Evolutionary conservation across 2,113 vertebrate genomes (phyloP).

Genomic region (Callipepla californica): DNA sequence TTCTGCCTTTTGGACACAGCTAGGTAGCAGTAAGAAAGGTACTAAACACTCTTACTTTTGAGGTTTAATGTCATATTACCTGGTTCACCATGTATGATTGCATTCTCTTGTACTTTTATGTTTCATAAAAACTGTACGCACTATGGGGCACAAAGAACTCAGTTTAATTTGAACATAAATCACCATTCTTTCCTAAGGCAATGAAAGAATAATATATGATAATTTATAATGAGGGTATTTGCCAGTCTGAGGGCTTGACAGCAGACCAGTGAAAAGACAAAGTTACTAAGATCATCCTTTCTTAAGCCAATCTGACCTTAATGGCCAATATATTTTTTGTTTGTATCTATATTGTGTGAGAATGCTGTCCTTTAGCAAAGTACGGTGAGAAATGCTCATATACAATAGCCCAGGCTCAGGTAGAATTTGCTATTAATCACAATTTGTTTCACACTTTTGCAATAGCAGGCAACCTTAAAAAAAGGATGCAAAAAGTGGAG

Average conservation of each 20-base stretch:
- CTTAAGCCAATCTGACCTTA: not conserved
- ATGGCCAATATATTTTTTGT: not conserved
- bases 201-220: not conserved
- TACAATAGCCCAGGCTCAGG: too few species aligned
- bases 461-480: too few species aligned
- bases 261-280: not conserved
- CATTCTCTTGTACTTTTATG: not conserved
- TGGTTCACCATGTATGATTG: not conserved
- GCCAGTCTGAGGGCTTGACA: slow-evolving; percentile 3
- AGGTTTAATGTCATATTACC: not conserved
- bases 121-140: slow-evolving; percentile 32
- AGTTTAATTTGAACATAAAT: slow-evolving; percentile 25
- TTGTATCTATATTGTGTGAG: not conserved
- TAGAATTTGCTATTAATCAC: too few species aligned
- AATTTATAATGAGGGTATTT: slow-evolving; percentile 20
- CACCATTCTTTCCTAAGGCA: not conserved
- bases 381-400: too few species aligned
- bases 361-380: not conserved
- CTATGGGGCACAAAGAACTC: not conserved
- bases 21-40: not conserved
- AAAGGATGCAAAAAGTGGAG: too few species aligned
- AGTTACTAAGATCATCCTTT: not conserved
- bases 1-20: not conserved
- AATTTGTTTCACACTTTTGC: too few species aligned
- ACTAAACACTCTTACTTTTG: not conserved